These are phyloP conservation scores for Orthonychiurus folsomi DNA, from an alignment of 2,888 invertebrate genomes.

Conservation along the genomic window DNA sequence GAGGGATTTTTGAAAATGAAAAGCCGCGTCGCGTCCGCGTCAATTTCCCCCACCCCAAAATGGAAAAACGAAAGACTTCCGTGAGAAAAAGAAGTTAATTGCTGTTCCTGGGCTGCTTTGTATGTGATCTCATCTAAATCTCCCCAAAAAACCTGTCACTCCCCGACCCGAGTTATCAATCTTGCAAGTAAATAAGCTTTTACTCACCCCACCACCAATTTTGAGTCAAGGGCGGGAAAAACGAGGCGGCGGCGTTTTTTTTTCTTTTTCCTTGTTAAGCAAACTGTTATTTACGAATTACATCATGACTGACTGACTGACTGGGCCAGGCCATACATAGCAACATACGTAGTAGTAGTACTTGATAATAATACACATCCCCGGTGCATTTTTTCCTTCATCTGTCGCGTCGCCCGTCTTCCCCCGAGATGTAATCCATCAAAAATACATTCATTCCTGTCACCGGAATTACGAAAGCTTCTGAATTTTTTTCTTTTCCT, in stretches of 20 bases:
- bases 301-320: not conserved
- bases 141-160: not conserved
- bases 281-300: not conserved
- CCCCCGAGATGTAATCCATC: not conserved
- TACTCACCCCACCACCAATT: not conserved
- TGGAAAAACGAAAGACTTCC: not conserved
- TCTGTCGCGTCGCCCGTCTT: not conserved
- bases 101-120: not conserved
- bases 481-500: not conserved
- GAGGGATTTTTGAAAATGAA: slow-evolving; percentile 1
- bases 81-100: slow-evolving; percentile 1
- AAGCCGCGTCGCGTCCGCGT: too few species aligned
- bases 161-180: not conserved
- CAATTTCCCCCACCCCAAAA: not conserved
- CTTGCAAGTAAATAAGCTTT: not conserved
- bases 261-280: too few species aligned
- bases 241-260: too few species aligned
- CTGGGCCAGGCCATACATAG: too few species aligned
- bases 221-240: too few species aligned
- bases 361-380: too few species aligned
- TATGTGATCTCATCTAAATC: not conserved
- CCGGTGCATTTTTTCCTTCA: too few species aligned
- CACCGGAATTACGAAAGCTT: not conserved
- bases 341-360: too few species aligned
- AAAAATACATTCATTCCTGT: not conserved